A percentile compares a stretch with the other conserved stretches of the same genome.
phyloP scores from a whole-genome alignment of 2,888 invertebrate genomes.

The Emesis castigata region DNA sequence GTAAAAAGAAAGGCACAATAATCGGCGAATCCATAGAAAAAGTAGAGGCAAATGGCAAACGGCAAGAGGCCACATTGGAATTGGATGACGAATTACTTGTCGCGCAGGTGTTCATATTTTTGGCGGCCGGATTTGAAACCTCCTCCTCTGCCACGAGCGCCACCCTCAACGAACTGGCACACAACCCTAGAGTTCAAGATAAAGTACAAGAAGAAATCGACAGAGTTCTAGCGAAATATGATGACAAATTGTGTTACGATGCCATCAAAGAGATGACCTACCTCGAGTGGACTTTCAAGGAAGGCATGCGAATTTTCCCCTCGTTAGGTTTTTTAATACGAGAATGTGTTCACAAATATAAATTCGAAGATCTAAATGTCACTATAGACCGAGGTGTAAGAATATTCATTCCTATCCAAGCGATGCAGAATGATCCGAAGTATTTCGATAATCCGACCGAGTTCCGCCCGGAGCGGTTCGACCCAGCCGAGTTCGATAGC shows the following conservation, averaged over 20 bases:
- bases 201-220: slow-evolving; percentile 76
- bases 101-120: slow-evolving; percentile 76
- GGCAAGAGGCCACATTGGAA: slow-evolving; percentile 44
- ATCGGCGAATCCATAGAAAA: slow-evolving; percentile 67
- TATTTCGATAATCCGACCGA: slow-evolving; percentile 75
- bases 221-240: slow-evolving; percentile 71
- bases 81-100: slow-evolving; percentile 59
- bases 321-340: slow-evolving; percentile 77
- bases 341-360: slow-evolving; percentile 70
- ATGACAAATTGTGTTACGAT: slow-evolving; percentile 76
- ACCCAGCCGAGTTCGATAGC: slow-evolving; percentile 72
- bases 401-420: slow-evolving; percentile 72
- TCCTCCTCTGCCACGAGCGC: slow-evolving; percentile 81
- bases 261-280: slow-evolving; percentile 79
- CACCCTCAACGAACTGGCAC: slow-evolving; percentile 78
- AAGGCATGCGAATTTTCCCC: slow-evolving; percentile 79
- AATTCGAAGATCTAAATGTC: no score
- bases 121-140: slow-evolving; percentile 84
- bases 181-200: slow-evolving; percentile 74
- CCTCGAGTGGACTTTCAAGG: slow-evolving; percentile 76
- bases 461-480: slow-evolving; percentile 77
- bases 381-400: slow-evolving; percentile 76
- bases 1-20: slow-evolving; percentile 65
- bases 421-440: slow-evolving; percentile 76
- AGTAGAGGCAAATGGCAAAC: slow-evolving; percentile 49